Base-by-base conservation (phyloP, 2,888 invertebrate genomes). In the Digitonthophagus gazella region DNA sequence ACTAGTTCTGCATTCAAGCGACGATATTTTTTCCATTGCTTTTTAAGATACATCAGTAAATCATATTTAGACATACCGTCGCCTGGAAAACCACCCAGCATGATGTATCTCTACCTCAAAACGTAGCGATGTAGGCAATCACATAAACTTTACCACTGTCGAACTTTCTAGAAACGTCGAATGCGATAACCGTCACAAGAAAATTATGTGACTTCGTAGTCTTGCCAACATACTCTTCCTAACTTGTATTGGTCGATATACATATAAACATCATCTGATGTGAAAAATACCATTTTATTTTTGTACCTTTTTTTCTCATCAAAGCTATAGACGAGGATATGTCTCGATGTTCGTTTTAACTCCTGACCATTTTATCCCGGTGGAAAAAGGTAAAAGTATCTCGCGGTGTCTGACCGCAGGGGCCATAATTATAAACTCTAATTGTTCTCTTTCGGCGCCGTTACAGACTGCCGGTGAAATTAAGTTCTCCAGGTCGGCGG, bases 401-500 rank as follows among this genome's bases (percentile, higher is more conserved):
- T 44, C 28, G 28, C 28, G 28, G 28, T 44, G 28, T 44, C 28
- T 44, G 61, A 61, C 19, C 61, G 20, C 20, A 61, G 20, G 20
- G n/a, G 19, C 61, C n/a, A 61, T 61, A 61, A 61, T 61, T 61
- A 61, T 61, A 18, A 61, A 20, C 61, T 61, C 61, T 68, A 68
- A 68, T 68, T 68, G 68, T 28, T 19, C 58, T 18, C 19, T 64
- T 65, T 57, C 55, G 28, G 15, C 54, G 65, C 65, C n/a, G 58
- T 58, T 44, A 58, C 66, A 58, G 57, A 15, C 15, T 55, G 15
- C 22, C 18, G 56, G 20, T 54, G 55, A 55, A 63, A 67, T 67
- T 44, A 58, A 63, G 18, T 61, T 54, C 28, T 18, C 64, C 64
- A 58, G 44, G 58, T 15, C 15, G 19, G 16, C 64, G 20, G 15